Evolutionary conservation across 1,140 invertebrate genomes (phyloP), one percentile per base, ranked within the genome.

Genomic region (honey bee (Apis mellifera)): DNA sequence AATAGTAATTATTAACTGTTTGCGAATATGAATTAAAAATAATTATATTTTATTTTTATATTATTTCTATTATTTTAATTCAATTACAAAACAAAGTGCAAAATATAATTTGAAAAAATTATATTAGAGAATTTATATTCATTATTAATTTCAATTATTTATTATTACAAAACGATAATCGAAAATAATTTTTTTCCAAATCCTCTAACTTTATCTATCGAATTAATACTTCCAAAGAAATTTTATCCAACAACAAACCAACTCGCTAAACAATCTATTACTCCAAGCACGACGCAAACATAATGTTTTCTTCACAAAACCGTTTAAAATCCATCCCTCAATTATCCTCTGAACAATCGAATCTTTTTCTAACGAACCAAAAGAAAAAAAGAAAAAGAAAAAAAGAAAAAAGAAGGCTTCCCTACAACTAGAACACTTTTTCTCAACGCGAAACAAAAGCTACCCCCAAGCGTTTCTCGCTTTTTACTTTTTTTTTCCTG

Each of bases 401-500:
- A 26, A 1, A 7, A 11, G 9, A 2, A 26, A 42, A 26, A 68
- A 42, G 17, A 57, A 13, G 11, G 13, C 1, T 48, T 21, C n/a
- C 23, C n/a, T 21, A 12, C 73, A 62, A 12, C 57, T 19, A n/a
- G 48, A 64, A 62, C 70, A 72, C 70, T 11, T 75, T 50, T 62
- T 2, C n/a, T n/a, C n/a, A 26, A n/a, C 32, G 59, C 42, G 32
- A 75, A 50, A 62, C 73, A 62, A 75, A 75, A 75, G 73, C 73
- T 17, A 26, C 73, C 73, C 32, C 32, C 42, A 13, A 52, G 55
- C 12, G 9, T 73, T 50, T 60, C 17, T 73, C 71, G 21, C 21
- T 60, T 50, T 73, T 73, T 73, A 48, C 42, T 32, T 59, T 26
- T 52, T n/a, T 75, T 48, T n/a, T 19, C 17, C 11, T 32, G 32